Conservation (phyloP, 2,888 invertebrate species). For the Scrobipalpa costella region DNA sequence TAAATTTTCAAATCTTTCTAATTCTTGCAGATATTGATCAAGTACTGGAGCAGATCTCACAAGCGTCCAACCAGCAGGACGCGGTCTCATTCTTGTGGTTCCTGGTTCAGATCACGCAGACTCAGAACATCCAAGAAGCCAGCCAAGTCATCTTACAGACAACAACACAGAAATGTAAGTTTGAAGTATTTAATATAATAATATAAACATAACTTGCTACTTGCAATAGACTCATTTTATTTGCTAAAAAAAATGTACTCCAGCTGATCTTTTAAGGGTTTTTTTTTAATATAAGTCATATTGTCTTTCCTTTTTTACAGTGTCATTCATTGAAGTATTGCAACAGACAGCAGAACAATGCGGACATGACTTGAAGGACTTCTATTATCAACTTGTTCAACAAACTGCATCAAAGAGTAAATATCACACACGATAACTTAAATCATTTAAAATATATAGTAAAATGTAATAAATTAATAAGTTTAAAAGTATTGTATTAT, state of each 20-base stretch:
- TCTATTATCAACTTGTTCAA: neutral
- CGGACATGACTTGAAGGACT: neutral
- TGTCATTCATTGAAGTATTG: neutral
- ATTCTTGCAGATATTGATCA: constrained; percentile 11
- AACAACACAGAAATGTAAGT: neutral
- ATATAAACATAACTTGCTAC: neutral
- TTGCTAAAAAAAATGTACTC: too few species aligned
- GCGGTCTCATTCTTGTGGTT: constrained; percentile 11
- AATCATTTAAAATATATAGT: too few species aligned
- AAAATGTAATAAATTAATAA: too few species aligned
- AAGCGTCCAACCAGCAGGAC: neutral
- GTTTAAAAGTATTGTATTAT: too few species aligned
- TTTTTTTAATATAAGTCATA: too few species aligned
- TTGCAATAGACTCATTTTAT: constrained; percentile 7
- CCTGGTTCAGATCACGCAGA: constrained; percentile 12
- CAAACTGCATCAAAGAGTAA: neutral
- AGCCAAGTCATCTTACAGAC: neutral
- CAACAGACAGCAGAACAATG: neutral
- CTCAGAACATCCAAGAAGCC: constrained; percentile 2
- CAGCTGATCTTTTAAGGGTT: too few species aligned
- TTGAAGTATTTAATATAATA: too few species aligned
- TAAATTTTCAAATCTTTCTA: too few species aligned
- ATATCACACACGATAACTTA: neutral
- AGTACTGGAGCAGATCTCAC: neutral
- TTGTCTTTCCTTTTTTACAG: neutral